A percentile compares a stretch with the other conserved stretches of the same genome.
Conservation (phyloP, 1,140 invertebrate genomes). For the Heliconius hewitsoni region DNA sequence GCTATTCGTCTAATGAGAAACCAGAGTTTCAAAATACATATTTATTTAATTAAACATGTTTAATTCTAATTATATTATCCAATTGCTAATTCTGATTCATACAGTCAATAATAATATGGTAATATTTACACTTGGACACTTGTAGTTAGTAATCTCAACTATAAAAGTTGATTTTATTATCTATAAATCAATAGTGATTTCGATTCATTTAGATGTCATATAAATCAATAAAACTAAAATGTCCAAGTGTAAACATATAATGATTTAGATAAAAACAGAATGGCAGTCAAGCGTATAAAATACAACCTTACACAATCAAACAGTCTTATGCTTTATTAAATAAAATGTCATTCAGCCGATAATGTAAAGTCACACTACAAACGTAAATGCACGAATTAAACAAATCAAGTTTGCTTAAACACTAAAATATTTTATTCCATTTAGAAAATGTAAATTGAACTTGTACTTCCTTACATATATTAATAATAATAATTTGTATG, state of each 20-base stretch:
- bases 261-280: slow-evolving; percentile 47
- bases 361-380: slow-evolving; percentile 46
- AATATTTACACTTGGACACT: neutral
- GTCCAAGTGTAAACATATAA: slow-evolving; percentile 25
- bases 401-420: slow-evolving; percentile 46
- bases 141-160: neutral
- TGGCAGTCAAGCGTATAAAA: slow-evolving; percentile 68
- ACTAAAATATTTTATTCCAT: slow-evolving; percentile 49
- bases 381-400: slow-evolving; percentile 62
- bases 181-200: neutral
- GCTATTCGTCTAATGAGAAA: slow-evolving; percentile 3
- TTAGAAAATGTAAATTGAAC: neutral
- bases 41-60: neutral
- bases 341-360: slow-evolving; percentile 52
- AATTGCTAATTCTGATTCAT: slow-evolving; percentile 10
- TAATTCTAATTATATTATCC: neutral
- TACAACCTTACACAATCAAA: slow-evolving; percentile 60
- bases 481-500: neutral
- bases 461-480: neutral
- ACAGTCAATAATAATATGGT: neutral
- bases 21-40: slow-evolving; percentile 6
- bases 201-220: neutral
- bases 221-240: neutral
- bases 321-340: slow-evolving; percentile 73
- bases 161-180: neutral